phyloP scores from a whole-genome alignment of 2,113 vertebrate species.

The Motacilla tschutschensis region DNA sequence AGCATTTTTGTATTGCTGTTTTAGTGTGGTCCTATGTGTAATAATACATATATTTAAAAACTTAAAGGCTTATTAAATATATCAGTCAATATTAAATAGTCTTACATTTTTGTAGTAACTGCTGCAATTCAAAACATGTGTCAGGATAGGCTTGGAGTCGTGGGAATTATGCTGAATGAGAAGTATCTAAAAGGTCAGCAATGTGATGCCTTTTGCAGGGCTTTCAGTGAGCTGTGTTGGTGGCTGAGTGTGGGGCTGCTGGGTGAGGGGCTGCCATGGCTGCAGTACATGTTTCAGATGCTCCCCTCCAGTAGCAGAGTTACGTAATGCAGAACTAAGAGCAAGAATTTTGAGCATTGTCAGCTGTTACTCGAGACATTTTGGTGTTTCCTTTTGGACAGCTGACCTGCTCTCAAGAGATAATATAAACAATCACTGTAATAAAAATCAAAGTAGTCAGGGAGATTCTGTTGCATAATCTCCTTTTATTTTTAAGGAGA shows the following conservation, averaged over 20 bases:
- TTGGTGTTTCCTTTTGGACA: constrained; percentile 75
- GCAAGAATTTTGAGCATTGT: constrained; percentile 69
- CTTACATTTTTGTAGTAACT: background rate
- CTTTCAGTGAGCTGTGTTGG: background rate
- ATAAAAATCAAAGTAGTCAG: constrained; percentile 61
- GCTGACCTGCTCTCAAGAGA: constrained; percentile 69
- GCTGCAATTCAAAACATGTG: background rate
- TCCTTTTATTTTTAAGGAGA: constrained; percentile 48
- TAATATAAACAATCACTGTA: constrained; percentile 60
- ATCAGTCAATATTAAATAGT: background rate
- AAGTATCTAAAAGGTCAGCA: constrained; percentile 7
- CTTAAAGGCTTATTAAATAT: background rate
- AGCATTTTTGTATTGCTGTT: background rate
- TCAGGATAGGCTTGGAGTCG: background rate
- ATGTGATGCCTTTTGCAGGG: background rate
- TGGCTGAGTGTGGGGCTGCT: background rate
- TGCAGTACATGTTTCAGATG: constrained; percentile 11
- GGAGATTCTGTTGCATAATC: constrained; percentile 57
- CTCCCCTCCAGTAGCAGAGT: constrained; percentile 45
- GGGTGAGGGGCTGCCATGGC: background rate
- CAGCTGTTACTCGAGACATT: constrained; percentile 71
- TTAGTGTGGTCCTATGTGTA: background rate
- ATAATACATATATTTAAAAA: background rate
- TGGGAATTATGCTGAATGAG: background rate
- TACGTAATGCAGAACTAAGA: constrained; percentile 62